Percentiles rank a stretch among this genome's conserved stretches.
These are phyloP conservation scores for Chaetoderma sp. DNA, from an alignment of 2,888 invertebrate species.

Conservation along the genomic window DNA sequence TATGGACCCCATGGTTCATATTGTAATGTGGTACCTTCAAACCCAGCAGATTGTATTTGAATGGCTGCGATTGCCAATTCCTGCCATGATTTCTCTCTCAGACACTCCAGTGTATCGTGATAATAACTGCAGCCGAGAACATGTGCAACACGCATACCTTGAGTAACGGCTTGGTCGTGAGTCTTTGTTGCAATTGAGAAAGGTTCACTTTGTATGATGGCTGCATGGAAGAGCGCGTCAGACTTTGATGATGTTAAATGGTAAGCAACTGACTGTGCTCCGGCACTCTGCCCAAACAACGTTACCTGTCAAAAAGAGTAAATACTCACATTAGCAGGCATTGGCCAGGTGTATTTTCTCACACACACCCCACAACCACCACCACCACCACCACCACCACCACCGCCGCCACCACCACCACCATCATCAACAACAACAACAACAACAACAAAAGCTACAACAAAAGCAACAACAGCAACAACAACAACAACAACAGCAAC, in stretches of 20 bases:
- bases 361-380: too few relatives aligned
- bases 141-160: constrained; percentile 39
- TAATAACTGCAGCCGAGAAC: constrained; percentile 42
- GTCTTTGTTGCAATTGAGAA: constrained; percentile 46
- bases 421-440: too few relatives aligned
- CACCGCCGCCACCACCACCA: too few relatives aligned
- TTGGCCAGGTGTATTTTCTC: too few relatives aligned
- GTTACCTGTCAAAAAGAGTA: constrained; percentile 50
- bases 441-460: too few relatives aligned
- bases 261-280: constrained; percentile 43
- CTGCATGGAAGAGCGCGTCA: constrained; percentile 36
- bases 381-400: too few relatives aligned
- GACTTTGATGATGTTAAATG: constrained; percentile 39
- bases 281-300: constrained; percentile 50
- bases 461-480: too few relatives aligned
- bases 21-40: constrained; percentile 52
- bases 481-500: too few relatives aligned
- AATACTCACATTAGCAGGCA: too few relatives aligned
- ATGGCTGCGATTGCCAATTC: constrained; percentile 49
- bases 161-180: constrained; percentile 39
- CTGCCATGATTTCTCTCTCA: constrained; percentile 42
- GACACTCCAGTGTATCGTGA: constrained; percentile 40
- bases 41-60: constrained; percentile 45
- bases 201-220: constrained; percentile 46
- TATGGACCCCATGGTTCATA: constrained; percentile 58